Evolutionary conservation across 64 coral and sea anemone species (phyloP).

Genomic region (Montipora cactus): DNA sequence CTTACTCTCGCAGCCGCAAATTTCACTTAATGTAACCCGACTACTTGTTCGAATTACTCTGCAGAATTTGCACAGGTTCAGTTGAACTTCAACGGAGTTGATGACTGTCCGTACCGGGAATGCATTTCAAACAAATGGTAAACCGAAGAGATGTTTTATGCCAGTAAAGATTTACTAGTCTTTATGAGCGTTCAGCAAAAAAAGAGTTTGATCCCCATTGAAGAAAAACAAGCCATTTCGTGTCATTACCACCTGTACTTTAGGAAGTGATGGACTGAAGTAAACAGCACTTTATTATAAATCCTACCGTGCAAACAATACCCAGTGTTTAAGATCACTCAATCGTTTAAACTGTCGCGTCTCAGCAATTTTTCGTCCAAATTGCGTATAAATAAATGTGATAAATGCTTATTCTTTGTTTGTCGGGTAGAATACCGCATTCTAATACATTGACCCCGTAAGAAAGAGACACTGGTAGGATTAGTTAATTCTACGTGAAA

Average conservation of each 20-base stretch:
- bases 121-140: neutral
- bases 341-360: slow-evolving; percentile 21
- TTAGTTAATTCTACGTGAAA: too few relatives aligned
- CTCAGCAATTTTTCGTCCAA: slow-evolving; percentile 3
- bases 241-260: slow-evolving; percentile 34
- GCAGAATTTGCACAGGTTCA: neutral
- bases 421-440: neutral
- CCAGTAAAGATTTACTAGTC: neutral
- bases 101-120: too few relatives aligned
- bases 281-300: slow-evolving; percentile 44
- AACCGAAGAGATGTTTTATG: neutral
- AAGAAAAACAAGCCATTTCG: slow-evolving; percentile 1
- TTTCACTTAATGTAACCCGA: too few relatives aligned
- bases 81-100: neutral
- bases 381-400: slow-evolving; percentile 27
- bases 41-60: neutral
- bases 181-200: neutral
- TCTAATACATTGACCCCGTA: neutral
- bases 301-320: slow-evolving; percentile 33
- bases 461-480: too few relatives aligned
- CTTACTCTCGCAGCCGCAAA: neutral
- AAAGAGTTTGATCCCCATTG: neutral
- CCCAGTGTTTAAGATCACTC: slow-evolving; percentile 17
- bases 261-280: neutral
- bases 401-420: slow-evolving; percentile 2